These are phyloP conservation scores for Pavo muticus DNA, from an alignment of 2,113 vertebrate genomes.

Conservation along the genomic window DNA sequence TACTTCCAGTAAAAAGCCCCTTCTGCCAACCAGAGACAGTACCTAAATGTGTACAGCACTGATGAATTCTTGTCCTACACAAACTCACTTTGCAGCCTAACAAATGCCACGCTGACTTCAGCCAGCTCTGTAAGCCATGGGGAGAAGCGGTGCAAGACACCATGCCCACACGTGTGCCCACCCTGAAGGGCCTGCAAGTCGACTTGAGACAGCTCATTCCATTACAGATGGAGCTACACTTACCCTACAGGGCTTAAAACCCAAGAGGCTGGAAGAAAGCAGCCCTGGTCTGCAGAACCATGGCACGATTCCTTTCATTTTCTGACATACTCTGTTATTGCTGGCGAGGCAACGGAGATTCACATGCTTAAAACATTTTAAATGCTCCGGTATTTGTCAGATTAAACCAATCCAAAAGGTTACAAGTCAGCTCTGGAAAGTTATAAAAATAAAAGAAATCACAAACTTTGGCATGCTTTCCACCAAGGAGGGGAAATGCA, in stretches of 20 bases:
- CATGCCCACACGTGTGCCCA: not conserved
- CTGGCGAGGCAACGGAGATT: not conserved
- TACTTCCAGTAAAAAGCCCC: not conserved
- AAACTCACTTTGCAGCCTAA: not conserved
- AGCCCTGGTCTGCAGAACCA: not conserved
- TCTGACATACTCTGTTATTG: not conserved
- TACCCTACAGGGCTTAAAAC: not conserved
- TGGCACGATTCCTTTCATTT: not conserved
- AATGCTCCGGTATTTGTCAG: not conserved
- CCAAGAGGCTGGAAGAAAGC: not conserved
- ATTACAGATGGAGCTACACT: not conserved
- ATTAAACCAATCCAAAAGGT: not conserved
- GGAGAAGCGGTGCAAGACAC: not conserved
- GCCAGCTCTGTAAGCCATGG: not conserved
- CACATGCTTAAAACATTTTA: not conserved
- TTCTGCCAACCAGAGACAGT: not conserved
- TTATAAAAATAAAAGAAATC: not conserved
- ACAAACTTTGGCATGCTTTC: not conserved
- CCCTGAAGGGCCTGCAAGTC: not conserved
- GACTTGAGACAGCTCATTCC: not conserved
- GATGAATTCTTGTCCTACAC: not conserved
- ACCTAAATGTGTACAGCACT: not conserved
- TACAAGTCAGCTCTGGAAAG: not conserved
- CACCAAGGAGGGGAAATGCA: not conserved
- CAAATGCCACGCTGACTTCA: not conserved